A percentile compares a stretch with the other conserved stretches of the same genome.
phyloP scores from a whole-genome alignment of 2,113 vertebrate species.

The Hoplias malabaricus region DNA sequence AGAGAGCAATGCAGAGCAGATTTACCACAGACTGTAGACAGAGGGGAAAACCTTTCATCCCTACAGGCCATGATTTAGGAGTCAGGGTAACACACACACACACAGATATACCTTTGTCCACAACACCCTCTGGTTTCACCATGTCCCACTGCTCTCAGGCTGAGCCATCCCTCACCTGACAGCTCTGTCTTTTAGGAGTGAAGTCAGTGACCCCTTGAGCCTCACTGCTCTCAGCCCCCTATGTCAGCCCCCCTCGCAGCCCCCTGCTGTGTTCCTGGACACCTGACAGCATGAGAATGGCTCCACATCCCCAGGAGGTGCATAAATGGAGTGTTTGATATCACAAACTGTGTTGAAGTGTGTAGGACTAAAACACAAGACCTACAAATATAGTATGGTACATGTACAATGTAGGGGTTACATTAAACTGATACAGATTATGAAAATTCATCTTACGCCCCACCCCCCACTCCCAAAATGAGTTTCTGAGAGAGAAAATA shows the following conservation, averaged over 20 bases:
- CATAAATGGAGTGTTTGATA: slow-evolving; percentile 11
- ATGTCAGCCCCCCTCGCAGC: neutral
- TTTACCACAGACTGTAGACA: slow-evolving; percentile 28
- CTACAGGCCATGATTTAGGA: slow-evolving; percentile 32
- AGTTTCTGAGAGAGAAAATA: too few relatives aligned
- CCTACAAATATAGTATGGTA: too few relatives aligned
- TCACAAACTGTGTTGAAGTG: too few relatives aligned
- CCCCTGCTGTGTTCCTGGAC: neutral
- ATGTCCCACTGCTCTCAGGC: neutral
- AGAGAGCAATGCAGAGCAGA: slow-evolving; percentile 37
- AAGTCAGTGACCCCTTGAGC: neutral
- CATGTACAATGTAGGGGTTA: too few relatives aligned
- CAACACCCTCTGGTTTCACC: neutral
- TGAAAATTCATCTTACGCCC: too few relatives aligned
- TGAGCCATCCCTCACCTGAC: slow-evolving; percentile 1
- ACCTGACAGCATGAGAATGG: neutral
- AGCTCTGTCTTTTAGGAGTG: neutral
- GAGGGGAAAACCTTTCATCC: slow-evolving; percentile 33
- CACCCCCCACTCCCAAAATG: too few relatives aligned
- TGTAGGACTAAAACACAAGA: too few relatives aligned
- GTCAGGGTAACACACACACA: neutral
- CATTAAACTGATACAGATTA: too few relatives aligned
- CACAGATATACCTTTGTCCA: neutral
- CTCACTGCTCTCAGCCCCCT: slow-evolving; percentile 7
- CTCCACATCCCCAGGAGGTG: slow-evolving; percentile 2